Evolutionary conservation across 2,797 vertebrate species (phyloP).

Genomic region (Pseudomugil gertrudae): DNA sequence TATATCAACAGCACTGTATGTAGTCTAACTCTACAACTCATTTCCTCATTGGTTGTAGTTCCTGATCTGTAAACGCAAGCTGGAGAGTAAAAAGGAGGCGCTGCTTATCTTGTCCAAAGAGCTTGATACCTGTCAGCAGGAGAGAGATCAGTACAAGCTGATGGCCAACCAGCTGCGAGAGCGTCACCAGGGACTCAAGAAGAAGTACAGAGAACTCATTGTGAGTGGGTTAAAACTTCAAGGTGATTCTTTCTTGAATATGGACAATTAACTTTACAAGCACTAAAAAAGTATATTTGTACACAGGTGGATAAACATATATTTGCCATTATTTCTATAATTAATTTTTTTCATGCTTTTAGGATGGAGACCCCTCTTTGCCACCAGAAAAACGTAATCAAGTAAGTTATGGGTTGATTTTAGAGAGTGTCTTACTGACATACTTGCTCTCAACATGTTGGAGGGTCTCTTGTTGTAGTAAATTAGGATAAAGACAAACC

Average conservation of each 20-base stretch:
- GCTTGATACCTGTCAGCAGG: slow-evolving; percentile 94
- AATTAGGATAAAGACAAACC: background rate
- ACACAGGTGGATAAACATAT: background rate
- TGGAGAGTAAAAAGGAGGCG: slow-evolving; percentile 97
- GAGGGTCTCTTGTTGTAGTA: background rate
- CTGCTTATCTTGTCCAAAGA: slow-evolving; percentile 96
- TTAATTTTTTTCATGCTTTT: slow-evolving; percentile 13
- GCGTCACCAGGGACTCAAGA: slow-evolving; percentile 92
- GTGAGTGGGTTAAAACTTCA: slow-evolving; percentile 76
- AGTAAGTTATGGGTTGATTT: slow-evolving; percentile 74
- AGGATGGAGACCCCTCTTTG: slow-evolving; percentile 94
- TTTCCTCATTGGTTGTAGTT: slow-evolving; percentile 46
- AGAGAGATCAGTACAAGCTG: slow-evolving; percentile 95
- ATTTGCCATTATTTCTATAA: background rate
- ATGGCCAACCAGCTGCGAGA: slow-evolving; percentile 97
- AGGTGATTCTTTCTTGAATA: background rate
- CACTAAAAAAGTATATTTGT: background rate
- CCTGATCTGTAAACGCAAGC: slow-evolving; percentile 93
- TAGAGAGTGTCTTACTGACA: background rate
- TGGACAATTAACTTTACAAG: background rate
- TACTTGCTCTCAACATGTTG: background rate
- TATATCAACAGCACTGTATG: background rate
- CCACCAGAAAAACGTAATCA: slow-evolving; percentile 96
- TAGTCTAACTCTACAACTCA: background rate
- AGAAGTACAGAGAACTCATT: slow-evolving; percentile 93